These are phyloP conservation scores for Trididemnum clinides DNA, from an alignment of 23 tunicate species.

Conservation along the genomic window DNA sequence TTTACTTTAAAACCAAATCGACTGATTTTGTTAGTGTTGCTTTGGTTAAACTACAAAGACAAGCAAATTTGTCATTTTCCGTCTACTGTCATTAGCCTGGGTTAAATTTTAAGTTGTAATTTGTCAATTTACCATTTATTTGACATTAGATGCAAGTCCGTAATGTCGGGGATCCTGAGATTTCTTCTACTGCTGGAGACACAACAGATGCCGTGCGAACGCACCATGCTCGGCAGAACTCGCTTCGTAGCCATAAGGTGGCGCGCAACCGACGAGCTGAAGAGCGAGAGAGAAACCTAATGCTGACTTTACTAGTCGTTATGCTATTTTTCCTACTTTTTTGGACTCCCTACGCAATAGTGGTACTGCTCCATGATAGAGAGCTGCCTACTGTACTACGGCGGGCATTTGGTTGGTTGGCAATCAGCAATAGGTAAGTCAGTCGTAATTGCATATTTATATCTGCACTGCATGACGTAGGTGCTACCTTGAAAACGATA, in stretches of 20 bases:
- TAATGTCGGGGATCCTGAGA: constrained; percentile 2
- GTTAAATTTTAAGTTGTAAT: too few relatives aligned
- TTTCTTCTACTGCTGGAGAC: neutral
- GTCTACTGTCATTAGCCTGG: too few relatives aligned
- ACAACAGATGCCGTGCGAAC: constrained; percentile 10
- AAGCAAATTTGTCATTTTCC: too few relatives aligned
- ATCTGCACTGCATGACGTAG: too few relatives aligned
- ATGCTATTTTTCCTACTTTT: constrained; percentile 51
- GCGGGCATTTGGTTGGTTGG: constrained; percentile 76
- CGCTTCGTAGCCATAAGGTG: constrained; percentile 46
- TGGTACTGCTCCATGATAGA: constrained; percentile 27
- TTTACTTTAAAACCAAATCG: too few relatives aligned
- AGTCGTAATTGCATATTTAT: too few relatives aligned
- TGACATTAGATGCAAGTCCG: too few relatives aligned
- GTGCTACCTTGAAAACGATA: too few relatives aligned
- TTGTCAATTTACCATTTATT: too few relatives aligned
- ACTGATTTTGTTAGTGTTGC: too few relatives aligned
- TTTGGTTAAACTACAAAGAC: too few relatives aligned
- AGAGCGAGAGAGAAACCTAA: constrained; percentile 43
- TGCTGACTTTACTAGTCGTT: constrained; percentile 44
- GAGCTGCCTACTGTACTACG: constrained; percentile 21
- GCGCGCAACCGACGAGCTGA: constrained; percentile 33
- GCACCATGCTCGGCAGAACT: constrained; percentile 60
- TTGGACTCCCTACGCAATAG: constrained; percentile 67
- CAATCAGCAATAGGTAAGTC: constrained; percentile 76